Base-by-base conservation (phyloP, 2,888 invertebrate species). In the Noctua comes region DNA sequence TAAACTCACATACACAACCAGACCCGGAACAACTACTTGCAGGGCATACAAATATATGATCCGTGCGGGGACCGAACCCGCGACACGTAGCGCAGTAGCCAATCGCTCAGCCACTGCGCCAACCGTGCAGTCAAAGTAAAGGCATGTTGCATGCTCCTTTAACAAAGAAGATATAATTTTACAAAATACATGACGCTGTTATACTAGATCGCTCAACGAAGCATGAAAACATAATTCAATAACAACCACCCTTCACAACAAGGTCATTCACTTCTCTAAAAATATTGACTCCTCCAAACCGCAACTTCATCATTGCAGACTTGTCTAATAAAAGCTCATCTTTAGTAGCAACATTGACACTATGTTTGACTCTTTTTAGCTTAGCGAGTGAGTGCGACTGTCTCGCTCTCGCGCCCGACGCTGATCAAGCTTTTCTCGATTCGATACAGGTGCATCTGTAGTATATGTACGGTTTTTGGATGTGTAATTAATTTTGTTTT, bases 391-490 rank as follows among this genome's bases (percentile, higher is more conserved):
- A 36, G 10, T 74, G 62, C 1, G 18, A 11, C 72, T 76, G 10
- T 83, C 88, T 78, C 77, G 24, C 74, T 90, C 68, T 4, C 76
- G 66, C 85, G 36, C 72, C 48, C 69, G 84, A 54, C 81, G 88
- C 88, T 88, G 88, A 86, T 87, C 84, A 88, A 86, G 89, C 85
- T 89, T 89, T 86, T 88, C 84, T 88, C 74, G 75, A 88, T 86
- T 88, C 87, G 80, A 88, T 86, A 88, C 90, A 88, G 88, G 86
- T 88, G 86, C 87, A 88, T 77, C 74, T 74, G 65, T 72, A 88
- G 89, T 87, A 89, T 76, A 89, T 65, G 81, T 64, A 66, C 71
- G 27, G 54, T 16, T 54, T 70, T 74, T 11, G 13, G 24, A 85
- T 64, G 16, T 11, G 1, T 54, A 75, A 21, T 66, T 16, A 0